Evolutionary conservation across 2,888 invertebrate genomes (phyloP), one percentile per base, ranked within the genome.

Genomic region (Agonopterix arenella): DNA sequence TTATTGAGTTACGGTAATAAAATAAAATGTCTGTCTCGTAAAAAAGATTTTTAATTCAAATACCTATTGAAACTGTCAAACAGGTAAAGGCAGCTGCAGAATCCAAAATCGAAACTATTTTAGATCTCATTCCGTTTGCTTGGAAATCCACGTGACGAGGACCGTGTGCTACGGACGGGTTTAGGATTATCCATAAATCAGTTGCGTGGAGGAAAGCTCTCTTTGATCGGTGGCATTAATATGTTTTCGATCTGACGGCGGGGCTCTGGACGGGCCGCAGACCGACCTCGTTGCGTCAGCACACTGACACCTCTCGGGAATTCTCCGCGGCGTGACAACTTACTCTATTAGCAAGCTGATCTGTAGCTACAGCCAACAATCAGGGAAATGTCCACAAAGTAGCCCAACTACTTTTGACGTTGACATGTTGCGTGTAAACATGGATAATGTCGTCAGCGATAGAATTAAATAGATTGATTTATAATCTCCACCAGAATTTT

Each of bases 191-290:
- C 57, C 62, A 73, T 76, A 78, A 78, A 77, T 75, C 70, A 60
- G 59, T 52, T 52, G 57, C 54, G 60, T 64, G 64, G 69, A 71
- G 74, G 70, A 78, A 71, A 78, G 64, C 71, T 80, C 65, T 70
- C 84, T 85, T 84, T 84, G 84, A 88, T 86, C 84, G 72, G 76
- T 57, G 73, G 75, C 66, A 71, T 80, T 83, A 79, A 86, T 84
- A 72, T 79, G 80, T 80, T 81, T 83, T 79, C 75, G 67, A 84
- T 84, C 77, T 76, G 72, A 73, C 77, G 76, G 72, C 73, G 73
- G 68, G 80, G 76, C 75, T 72, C 74, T 73, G 69, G 82, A 80
- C 76, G 65, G 66, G 57, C 62, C 61, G 71, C 80, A 82, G 82
- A 80, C 81, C 63, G 73, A 59, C 61, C 66, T 57, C 57, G 62